phyloP scores from a whole-genome alignment of 2,888 invertebrate genomes.

The Mythimna albipuncta region DNA sequence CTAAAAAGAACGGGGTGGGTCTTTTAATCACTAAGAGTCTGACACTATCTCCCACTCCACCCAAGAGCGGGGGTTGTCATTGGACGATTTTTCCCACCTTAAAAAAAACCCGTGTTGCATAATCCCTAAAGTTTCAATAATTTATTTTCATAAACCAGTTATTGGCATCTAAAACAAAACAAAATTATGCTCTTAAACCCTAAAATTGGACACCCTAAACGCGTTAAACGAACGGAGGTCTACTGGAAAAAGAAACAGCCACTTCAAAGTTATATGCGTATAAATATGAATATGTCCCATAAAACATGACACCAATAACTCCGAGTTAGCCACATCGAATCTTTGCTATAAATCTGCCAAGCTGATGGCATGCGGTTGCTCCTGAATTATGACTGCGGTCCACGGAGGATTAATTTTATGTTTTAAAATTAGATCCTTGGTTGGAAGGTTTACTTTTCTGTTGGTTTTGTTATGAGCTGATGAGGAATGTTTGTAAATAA shows the following conservation, averaged over 20 bases:
- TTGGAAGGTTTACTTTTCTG: neutral
- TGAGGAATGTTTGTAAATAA: neutral
- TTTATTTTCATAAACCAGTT: no score
- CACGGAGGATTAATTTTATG: conserved; percentile 49
- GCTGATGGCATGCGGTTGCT: conserved; percentile 46
- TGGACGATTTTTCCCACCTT: no score
- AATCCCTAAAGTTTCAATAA: no score
- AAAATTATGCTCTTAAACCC: neutral
- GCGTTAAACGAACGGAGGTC: neutral
- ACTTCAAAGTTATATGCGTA: conserved; percentile 45
- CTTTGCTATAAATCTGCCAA: conserved; percentile 61
- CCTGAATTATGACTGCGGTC: conserved; percentile 56
- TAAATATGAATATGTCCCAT: conserved; percentile 54
- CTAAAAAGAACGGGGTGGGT: no score
- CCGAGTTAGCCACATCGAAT: conserved; percentile 58
- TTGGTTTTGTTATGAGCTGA: neutral
- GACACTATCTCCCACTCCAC: no score
- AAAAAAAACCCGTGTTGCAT: no score
- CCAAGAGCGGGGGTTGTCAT: no score
- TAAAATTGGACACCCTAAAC: neutral
- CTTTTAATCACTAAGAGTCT: no score
- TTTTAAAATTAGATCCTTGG: conserved; percentile 48
- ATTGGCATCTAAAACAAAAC: no score
- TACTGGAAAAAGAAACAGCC: conserved; percentile 20
- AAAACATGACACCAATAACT: conserved; percentile 58